Evolutionary conservation across 2,888 invertebrate genomes (phyloP).

Genomic region (Sarcophaga rosellei): DNA sequence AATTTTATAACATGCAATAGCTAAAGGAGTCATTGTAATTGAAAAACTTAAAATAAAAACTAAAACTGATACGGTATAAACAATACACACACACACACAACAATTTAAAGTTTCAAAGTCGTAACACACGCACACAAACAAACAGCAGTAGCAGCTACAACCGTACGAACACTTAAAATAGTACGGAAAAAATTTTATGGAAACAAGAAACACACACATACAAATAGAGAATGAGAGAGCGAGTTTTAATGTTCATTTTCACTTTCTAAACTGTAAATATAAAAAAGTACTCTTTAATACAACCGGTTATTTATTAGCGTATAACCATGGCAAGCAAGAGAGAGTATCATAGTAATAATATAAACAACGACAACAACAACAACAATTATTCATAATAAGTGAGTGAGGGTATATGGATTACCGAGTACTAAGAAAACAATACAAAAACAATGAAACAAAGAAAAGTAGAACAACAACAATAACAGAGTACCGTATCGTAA

Average conservation of each 20-base stretch:
- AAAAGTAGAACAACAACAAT: not conserved
- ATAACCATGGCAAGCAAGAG: no score
- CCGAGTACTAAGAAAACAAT: no score
- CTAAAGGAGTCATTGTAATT: not conserved
- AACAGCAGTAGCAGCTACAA: no score
- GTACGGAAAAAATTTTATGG: not conserved
- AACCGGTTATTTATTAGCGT: no score
- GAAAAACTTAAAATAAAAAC: slow-evolving; percentile 4
- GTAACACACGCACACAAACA: not conserved
- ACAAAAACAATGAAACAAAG: no score
- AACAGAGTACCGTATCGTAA: no score
- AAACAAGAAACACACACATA: not conserved
- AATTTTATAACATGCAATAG: no score
- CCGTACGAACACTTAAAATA: slow-evolving; percentile 1
- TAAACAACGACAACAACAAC: not conserved
- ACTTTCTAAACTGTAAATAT: slow-evolving; percentile 40
- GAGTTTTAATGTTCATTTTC: slow-evolving; percentile 53
- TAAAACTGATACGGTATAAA: slow-evolving; percentile 17
- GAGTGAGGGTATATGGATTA: no score
- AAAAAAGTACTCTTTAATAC: slow-evolving; percentile 13
- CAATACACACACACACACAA: not conserved
- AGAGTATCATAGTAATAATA: not conserved
- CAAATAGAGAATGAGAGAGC: slow-evolving; percentile 38
- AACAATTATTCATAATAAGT: not conserved
- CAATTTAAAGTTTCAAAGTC: not conserved